Conservation (phyloP, 2,113 vertebrate species). For the Martes martes region DNA sequence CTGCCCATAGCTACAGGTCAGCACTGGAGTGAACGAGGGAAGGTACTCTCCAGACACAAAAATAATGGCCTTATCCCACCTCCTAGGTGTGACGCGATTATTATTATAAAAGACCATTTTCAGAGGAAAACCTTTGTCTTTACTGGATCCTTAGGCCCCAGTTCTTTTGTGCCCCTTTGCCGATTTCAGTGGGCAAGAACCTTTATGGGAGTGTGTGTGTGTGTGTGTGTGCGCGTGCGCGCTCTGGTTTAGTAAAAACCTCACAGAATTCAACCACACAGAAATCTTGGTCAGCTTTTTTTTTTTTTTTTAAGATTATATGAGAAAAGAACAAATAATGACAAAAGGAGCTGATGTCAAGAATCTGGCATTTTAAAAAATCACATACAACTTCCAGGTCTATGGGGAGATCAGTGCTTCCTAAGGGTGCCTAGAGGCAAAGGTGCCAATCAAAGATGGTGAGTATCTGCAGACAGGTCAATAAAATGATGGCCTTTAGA, state of each 20-base stretch:
- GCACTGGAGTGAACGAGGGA: neutral
- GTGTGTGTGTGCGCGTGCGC: neutral
- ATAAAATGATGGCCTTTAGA: neutral
- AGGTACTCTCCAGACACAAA: neutral
- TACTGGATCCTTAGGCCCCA: neutral
- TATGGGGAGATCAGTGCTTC: neutral
- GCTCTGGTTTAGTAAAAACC: neutral
- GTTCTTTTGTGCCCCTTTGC: neutral
- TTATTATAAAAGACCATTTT: neutral
- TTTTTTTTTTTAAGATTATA: neutral
- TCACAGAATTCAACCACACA: neutral
- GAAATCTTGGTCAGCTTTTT: neutral
- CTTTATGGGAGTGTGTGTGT: neutral
- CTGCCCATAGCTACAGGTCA: neutral
- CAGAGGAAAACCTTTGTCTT: neutral
- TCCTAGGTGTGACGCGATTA: neutral
- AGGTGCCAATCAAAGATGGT: neutral
- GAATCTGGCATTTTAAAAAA: constrained; percentile 6
- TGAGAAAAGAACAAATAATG: neutral
- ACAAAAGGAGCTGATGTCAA: neutral
- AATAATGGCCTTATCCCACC: neutral
- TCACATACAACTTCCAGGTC: neutral
- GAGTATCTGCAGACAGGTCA: neutral
- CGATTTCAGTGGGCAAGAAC: neutral
- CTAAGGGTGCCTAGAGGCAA: neutral